Base-by-base conservation (phyloP, 92 coral and sea anemone species). In the Anthopleura xanthogrammica region DNA sequence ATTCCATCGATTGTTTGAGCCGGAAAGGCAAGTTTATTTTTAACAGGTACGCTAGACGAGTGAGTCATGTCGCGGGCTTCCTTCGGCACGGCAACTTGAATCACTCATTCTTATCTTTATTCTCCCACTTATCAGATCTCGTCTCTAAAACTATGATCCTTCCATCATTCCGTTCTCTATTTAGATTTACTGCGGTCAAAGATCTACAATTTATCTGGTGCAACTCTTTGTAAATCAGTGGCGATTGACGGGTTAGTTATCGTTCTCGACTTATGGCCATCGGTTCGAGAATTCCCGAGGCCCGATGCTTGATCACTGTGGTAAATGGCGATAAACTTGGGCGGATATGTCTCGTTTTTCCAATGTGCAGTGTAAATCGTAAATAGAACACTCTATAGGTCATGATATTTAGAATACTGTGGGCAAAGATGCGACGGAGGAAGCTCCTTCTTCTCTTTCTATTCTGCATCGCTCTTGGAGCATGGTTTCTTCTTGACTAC, bases 381-480 rank as follows among this genome's bases (percentile, higher is more conserved):
- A 70, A 71, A 17, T 66, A 52, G 60, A 41, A 43, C 82, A 14
- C 16, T 42, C 46, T 78, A 43, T 36, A 23, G 75, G 83, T 52
- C 88, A 85, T 85, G 88, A 29, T 85, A 78, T 79, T 79, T 78
- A 78, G 88, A 72, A 79, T 79, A 68, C 12, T 79, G 46, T 85
- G 79, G 72, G 22, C 72, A 12, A 85, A 68, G 39, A 85, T 85
- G 88, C 82, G 88, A 23, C 76, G 88, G 3, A 78, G 77, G 66
- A 78, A 68, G 43, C 54, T 85, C 12, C 54, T 85, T 55, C 23
- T 85, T 36, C 56, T 79, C 16, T 78, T 78, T 65, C 52, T 85
- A 77, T 57, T 52, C 20, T 72, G 82, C 24, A 36, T 72, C 40
- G 83, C 75, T 16, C 36, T 85, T 29, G 88, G 58, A 10, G 60